Base-by-base conservation (phyloP, 2,113 vertebrate genomes). In the Leucosticte australis region DNA sequence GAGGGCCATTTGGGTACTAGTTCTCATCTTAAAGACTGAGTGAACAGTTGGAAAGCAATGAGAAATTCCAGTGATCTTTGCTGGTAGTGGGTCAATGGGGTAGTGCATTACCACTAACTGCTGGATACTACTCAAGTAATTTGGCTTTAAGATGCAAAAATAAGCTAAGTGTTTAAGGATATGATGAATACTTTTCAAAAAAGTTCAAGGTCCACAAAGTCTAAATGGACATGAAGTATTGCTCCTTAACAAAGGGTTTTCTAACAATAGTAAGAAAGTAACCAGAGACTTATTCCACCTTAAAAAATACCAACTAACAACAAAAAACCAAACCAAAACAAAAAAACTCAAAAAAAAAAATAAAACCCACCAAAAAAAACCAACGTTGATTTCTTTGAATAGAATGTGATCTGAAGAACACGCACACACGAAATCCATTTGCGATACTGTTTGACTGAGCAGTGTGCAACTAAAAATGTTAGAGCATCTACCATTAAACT, bases 401-500 rank as follows among this genome's bases (percentile, higher is more conserved):
- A 79, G 46, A 73, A 57, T 62, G 74, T 42, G 35, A 90, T 12
- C 63, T 77, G 37, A 91, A 53, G 37, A 73, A 69, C 18, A 42
- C 15, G 19, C 11, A 47, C 9, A 41, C 10, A 57, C 15, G 71
- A 62, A 77, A 53, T 74, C 22, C 52, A 46, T 83, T 89, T 85
- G 80, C 0, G 0, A 52, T 74, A 85, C 46, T 88, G 42, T 89
- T 86, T 81, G 39, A 77, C 71, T 83, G 62, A 46, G 50, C 14
- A 35, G 42, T n/a, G 23, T 87, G 62, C 63, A 79, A 63, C 87
- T 77, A 41, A 89, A 89, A 91, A 71, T 76, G 57, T 65, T 90
- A 79, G 79, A 90, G 44, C 71, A 94, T 89, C 82, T 84, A 47
- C 78, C 83, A 49, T 63, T 94, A 89, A 91, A 84, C 79, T 68